Evolutionary conservation across 2,888 invertebrate species (phyloP), one percentile per base, ranked within the genome.

Genomic region (Stenchaetothrips biformis): DNA sequence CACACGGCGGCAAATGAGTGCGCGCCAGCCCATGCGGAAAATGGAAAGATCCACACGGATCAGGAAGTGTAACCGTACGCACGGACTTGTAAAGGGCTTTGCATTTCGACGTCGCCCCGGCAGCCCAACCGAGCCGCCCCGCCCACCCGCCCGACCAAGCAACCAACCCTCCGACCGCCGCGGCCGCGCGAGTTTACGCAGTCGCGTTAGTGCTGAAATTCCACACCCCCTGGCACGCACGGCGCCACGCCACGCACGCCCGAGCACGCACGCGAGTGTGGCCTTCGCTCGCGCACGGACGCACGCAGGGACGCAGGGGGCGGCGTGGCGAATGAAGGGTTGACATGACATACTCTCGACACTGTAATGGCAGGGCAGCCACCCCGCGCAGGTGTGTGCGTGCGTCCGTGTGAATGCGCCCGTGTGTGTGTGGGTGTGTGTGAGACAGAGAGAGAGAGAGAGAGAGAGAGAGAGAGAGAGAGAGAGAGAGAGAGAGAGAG

Each of bases 21-120:
- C 25, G 8, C 21, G 25, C 21, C 21, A 8, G 21, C 67, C 25
- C 67, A 21, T 74, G 67, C 25, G 25, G 67, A 74, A 74, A 74
- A 74, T 74, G 9, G 67, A 74, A 74, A 74, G 67, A 74, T 74
- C 67, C 67, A 74, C 67, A 74, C 18, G 59, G 59, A 59, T 59
- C 59, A 74, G 67, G 67, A 74, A 74, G 67, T 74, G 67, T 74
- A 74, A 74, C 67, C 11, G 67, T 25, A 25, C 67, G 67, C 25
- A 74, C 11, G 59, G 18, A 59, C 16, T 59, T 59, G 37, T 37
- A 37, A 37, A 59, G 18, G 59, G 59, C 59, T 59, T 59, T 59
- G 59, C 59, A 59, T 59, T 59, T 18, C 59, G 18, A 13, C 18
- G 16, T 16, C 11, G 13, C 59, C 53, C 53, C 53, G 53, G 9